Conservation (phyloP, 1,140 invertebrate genomes). For the Drosophila paulistorum region DNA sequence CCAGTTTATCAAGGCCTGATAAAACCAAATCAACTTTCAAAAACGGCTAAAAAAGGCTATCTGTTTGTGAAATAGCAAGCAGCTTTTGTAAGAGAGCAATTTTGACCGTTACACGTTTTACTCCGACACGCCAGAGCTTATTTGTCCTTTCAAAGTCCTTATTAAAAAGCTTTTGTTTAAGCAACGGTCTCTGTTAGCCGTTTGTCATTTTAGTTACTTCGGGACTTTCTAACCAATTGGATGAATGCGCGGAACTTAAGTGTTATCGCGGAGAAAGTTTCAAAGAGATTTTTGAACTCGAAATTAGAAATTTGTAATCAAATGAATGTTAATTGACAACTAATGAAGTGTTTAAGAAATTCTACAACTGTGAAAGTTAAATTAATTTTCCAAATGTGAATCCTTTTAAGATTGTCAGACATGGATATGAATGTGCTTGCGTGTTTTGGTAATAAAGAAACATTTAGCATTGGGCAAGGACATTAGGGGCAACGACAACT, state of each 20-base stretch:
- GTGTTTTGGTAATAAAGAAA: constrained; percentile 42
- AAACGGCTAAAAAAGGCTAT: too few species aligned
- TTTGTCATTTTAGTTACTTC: constrained; percentile 66
- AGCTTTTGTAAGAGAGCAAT: background rate
- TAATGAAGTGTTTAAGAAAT: constrained; percentile 27
- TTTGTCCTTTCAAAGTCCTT: constrained; percentile 49
- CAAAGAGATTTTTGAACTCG: constrained; percentile 61
- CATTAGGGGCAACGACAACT: constrained; percentile 69
- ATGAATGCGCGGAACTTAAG: constrained; percentile 54
- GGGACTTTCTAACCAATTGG: constrained; percentile 66
- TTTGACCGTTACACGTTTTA: constrained; percentile 19
- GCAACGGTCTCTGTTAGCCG: constrained; percentile 27
- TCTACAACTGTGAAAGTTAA: constrained; percentile 12
- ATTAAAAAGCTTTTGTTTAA: constrained; percentile 31
- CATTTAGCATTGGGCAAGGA: constrained; percentile 59
- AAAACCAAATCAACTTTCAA: too few species aligned
- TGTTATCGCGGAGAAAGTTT: constrained; percentile 21
- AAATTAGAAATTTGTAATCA: constrained; percentile 47
- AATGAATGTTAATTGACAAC: constrained; percentile 50
- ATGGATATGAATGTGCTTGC: constrained; percentile 31
- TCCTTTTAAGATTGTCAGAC: background rate
- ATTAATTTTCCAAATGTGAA: constrained; percentile 42
- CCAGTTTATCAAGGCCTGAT: too few species aligned
- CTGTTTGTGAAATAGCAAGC: background rate
- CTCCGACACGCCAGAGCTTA: constrained; percentile 20